Base-by-base conservation (phyloP, 1,140 invertebrate species). In the Dendrolimus kikuchii region DNA sequence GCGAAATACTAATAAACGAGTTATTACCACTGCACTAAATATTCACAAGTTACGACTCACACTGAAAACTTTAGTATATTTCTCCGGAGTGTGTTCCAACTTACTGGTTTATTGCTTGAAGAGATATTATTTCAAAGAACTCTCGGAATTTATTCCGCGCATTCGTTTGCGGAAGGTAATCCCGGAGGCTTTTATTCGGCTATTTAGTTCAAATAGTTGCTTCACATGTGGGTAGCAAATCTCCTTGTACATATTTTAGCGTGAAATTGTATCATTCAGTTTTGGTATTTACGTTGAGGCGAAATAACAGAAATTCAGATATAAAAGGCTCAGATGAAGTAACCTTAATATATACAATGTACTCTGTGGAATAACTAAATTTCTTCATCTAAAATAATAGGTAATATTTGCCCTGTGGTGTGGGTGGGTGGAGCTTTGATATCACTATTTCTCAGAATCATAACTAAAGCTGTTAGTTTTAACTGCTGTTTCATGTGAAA, bases 81-180 rank as follows among this genome's bases (percentile, higher is more conserved):
- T 71, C 66, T 64, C 62, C 55, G 54, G 67, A 74, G 71, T 75
- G 63, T 71, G 66, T 73, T 74, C 73, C 64, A 71, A 81, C 73
- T 81, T 81, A 63, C 74, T 74, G 74, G 71, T 79, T 81, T 81
- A 81, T 81, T 71, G 70, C 76, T 68, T 72, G 60, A 57, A 57
- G 60, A 73, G 69, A 81, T 79, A 79, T 79, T 79, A 81, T 81
- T 79, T 81, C 71, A 79, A 77, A 74, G 72, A 79, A 74, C 62
- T 75, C 65, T 56, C 49, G 47, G 66, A 79, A 81, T 77, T 79
- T 79, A 78, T 79, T 75, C 62, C 62, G 51, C 65, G 66, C 67
- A 67, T 62, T 68, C 63, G 60, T 66, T 61, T 64, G 60, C 59
- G 65, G 62, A 62, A 73, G 60, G 70, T 74, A 73, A 74, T 82